Percentiles rank a stretch among this genome's conserved stretches.
Conservation (phyloP, 1,140 invertebrate species). For the Megalonaias nervosa region DNA sequence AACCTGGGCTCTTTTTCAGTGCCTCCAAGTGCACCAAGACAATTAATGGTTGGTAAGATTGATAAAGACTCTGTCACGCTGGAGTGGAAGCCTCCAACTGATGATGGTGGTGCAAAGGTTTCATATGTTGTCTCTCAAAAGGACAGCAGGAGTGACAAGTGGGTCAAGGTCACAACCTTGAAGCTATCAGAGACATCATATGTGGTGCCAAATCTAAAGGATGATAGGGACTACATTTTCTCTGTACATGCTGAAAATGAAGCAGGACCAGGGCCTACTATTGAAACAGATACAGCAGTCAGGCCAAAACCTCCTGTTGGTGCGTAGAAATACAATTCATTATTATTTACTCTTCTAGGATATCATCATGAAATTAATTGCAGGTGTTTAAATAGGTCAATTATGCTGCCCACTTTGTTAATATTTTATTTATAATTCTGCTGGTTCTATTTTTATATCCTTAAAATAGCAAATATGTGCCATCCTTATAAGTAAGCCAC, state of each 20-base stretch:
- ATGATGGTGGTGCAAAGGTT: conserved; percentile 94
- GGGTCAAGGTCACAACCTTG: conserved; percentile 52
- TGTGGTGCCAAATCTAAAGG: conserved; percentile 92
- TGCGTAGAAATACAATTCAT: not conserved
- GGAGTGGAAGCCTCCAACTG: conserved; percentile 91
- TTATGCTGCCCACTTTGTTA: no score
- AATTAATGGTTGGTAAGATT: conserved; percentile 92
- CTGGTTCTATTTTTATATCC: no score
- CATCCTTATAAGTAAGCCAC: no score
- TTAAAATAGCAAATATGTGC: no score
- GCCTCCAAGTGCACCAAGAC: conserved; percentile 93
- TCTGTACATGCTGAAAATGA: conserved; percentile 96
- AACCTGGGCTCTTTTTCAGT: conserved; percentile 73
- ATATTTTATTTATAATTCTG: no score
- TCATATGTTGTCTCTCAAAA: conserved; percentile 67
- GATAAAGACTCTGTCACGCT: conserved; percentile 95
- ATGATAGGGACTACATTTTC: conserved; percentile 94
- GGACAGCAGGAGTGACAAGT: conserved; percentile 45
- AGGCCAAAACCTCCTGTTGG: conserved; percentile 84
- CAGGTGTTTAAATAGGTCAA: no score
- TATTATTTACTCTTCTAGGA: no score
- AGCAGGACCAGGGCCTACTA: conserved; percentile 94
- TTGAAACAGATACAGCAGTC: conserved; percentile 86
- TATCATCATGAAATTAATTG: no score
- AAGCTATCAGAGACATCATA: conserved; percentile 71